These are phyloP conservation scores for Agriopis marginaria DNA, from an alignment of 2,888 invertebrate species.

Conservation along the genomic window DNA sequence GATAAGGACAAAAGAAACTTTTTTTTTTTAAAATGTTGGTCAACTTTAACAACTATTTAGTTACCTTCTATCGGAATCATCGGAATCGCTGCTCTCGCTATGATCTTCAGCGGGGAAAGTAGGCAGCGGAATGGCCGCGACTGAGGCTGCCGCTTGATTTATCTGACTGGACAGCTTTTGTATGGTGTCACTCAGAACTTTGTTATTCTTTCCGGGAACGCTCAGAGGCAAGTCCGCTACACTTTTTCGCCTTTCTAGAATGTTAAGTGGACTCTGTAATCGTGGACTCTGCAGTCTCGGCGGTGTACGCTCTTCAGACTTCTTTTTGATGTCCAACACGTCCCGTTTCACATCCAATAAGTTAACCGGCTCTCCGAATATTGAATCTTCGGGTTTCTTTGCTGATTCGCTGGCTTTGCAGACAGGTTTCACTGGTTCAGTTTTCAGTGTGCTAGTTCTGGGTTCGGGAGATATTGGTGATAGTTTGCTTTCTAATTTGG, in stretches of 20 bases:
- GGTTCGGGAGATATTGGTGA: slow-evolving; percentile 62
- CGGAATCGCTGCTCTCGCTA: slow-evolving; percentile 80
- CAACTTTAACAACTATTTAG: neutral
- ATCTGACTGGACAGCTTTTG: slow-evolving; percentile 87
- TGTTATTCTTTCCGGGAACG: slow-evolving; percentile 83
- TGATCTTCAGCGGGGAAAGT: slow-evolving; percentile 73
- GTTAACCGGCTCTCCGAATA: slow-evolving; percentile 77
- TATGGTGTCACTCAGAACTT: slow-evolving; percentile 88
- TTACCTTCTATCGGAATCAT: slow-evolving; percentile 80
- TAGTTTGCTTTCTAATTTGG: slow-evolving; percentile 58
- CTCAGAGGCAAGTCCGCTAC: slow-evolving; percentile 73
- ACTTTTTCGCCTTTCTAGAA: slow-evolving; percentile 77
- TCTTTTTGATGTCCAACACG: slow-evolving; percentile 70
- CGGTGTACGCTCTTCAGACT: slow-evolving; percentile 67
- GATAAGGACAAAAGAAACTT: too few relatives aligned
- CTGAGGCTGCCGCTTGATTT: slow-evolving; percentile 71
- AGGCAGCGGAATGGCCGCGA: slow-evolving; percentile 65
- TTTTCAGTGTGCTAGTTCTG: slow-evolving; percentile 50
- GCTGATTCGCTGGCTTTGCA: slow-evolving; percentile 59
- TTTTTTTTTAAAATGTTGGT: too few relatives aligned
- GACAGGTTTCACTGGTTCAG: slow-evolving; percentile 55
- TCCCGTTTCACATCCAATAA: slow-evolving; percentile 71
- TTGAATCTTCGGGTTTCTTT: slow-evolving; percentile 65
- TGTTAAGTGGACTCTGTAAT: slow-evolving; percentile 68
- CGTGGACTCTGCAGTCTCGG: slow-evolving; percentile 73